phyloP scores from a whole-genome alignment of 2,797 vertebrate genomes.

The Moxostoma hubbsi region DNA sequence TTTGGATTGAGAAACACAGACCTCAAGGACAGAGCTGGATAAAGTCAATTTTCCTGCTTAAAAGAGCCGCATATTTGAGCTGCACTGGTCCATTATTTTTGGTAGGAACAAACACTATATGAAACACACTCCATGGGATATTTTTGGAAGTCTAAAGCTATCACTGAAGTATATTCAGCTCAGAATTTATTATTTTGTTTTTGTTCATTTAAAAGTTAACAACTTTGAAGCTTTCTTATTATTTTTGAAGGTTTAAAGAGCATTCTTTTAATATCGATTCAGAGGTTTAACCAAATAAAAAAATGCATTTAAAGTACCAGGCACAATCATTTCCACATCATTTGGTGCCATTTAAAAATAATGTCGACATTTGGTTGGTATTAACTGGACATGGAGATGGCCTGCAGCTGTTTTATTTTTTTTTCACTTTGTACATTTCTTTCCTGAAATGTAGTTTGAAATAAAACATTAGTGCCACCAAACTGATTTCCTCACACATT shows the following conservation, averaged over 20 bases:
- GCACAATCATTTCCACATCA: slow-evolving; percentile 10
- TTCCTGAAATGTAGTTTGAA: slow-evolving; percentile 29
- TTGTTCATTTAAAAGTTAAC: neutral
- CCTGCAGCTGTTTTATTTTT: neutral
- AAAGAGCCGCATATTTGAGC: too few relatives aligned
- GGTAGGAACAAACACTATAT: neutral
- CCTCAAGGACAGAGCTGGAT: too few relatives aligned
- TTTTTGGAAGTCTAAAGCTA: neutral
- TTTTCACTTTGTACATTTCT: slow-evolving; percentile 19
- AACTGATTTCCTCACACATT: slow-evolving; percentile 12
- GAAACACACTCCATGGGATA: neutral
- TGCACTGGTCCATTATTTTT: too few relatives aligned
- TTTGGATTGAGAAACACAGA: too few relatives aligned
- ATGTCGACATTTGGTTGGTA: slow-evolving; percentile 32
- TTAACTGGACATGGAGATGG: slow-evolving; percentile 27
- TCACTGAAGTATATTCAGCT: neutral
- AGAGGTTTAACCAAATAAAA: slow-evolving; percentile 5
- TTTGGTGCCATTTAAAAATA: slow-evolving; percentile 41
- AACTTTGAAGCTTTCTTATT: neutral
- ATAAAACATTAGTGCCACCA: slow-evolving; percentile 3
- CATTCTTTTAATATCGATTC: neutral
- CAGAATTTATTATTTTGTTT: neutral
- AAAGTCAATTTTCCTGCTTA: too few relatives aligned
- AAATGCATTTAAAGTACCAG: neutral
- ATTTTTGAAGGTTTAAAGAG: neutral